Conservation (phyloP, 1,140 invertebrate genomes). For the Rhynchophorus ferrugineus region DNA sequence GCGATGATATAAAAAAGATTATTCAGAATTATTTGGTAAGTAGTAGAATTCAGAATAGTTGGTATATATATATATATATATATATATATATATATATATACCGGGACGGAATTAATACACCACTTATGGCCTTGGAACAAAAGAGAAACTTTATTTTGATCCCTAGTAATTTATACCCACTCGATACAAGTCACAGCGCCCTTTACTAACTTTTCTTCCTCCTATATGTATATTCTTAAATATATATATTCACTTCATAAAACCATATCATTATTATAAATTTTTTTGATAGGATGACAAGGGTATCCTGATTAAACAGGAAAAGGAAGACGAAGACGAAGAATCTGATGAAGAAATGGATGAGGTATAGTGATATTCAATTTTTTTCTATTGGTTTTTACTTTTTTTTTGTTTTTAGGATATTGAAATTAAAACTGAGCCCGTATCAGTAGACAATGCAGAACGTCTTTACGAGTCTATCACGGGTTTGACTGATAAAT, state of each 20-base stretch:
- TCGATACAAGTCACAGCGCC: neutral
- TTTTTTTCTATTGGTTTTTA: neutral
- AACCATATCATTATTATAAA: conserved; percentile 5
- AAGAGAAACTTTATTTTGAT: too few species aligned
- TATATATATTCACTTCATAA: neutral
- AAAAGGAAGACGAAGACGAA: conserved; percentile 29
- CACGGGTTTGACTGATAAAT: conserved; percentile 21
- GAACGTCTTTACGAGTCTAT: conserved; percentile 21
- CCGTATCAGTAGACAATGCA: conserved; percentile 18
- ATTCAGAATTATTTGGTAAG: conserved; percentile 30
- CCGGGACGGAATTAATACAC: too few species aligned
- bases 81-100: too few species aligned
- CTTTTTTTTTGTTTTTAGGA: conserved; percentile 17
- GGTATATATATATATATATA: too few species aligned
- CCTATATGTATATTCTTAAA: neutral
- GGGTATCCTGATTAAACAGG: conserved; percentile 14
- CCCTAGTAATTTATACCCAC: too few species aligned
- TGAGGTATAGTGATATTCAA: neutral
- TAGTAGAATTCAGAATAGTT: too few species aligned
- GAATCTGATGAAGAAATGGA: conserved; percentile 30
- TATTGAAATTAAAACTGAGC: conserved; percentile 19
- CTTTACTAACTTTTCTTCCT: too few species aligned
- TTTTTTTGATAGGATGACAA: conserved; percentile 13
- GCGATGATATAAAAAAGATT: conserved; percentile 20
- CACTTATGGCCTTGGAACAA: too few species aligned